Evolutionary conservation across 1,140 invertebrate genomes (phyloP), one percentile per base, ranked within the genome.

Genomic region (Latrodectus geometricus): DNA sequence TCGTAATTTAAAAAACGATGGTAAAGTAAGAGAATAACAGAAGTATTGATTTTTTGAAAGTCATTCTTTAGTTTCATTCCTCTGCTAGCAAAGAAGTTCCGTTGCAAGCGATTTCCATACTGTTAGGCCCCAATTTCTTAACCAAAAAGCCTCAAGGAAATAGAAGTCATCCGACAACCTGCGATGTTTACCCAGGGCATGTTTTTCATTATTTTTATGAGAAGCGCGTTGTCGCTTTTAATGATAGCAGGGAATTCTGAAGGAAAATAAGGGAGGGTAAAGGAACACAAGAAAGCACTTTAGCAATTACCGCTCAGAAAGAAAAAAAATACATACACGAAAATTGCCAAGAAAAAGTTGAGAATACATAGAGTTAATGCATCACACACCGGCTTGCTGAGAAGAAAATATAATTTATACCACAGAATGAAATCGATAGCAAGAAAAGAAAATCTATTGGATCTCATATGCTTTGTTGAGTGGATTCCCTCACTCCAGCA

Each of bases 151-250:
- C 54, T 14, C 54, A 61, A 61, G 54, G 54, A 61, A 61, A 61
- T 61, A 61, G 17, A 61, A 61, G 54, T 61, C 17, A 61, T 61
- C 54, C 54, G 8, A 61, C 17, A 61, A 61, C 54, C 8, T 0
- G 54, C 2, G 11, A 17, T 61, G 54, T 61, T 61, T 61, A 61
- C 54, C 17, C 17, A 14, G 17, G 8, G 54, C 11, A 14, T 61
- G 54, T 61, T 61, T 61, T 61, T 61, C 54, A 61, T 61, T 61
- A 61, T 61, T 61, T 61, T 61, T 61, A 61, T 61, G 54, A 61
- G 54, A 17, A 61, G 54, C 11, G 11, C 54, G 11, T 61, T 61
- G 54, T 61, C 54, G 54, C 54, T 61, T 61, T 61, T 61, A 61
- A 61, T 61, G 54, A 61, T 14, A 61, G 54, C 11, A 61, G 54